Conservation (phyloP, 2,888 invertebrate species). For the Drosophila putrida region DNA sequence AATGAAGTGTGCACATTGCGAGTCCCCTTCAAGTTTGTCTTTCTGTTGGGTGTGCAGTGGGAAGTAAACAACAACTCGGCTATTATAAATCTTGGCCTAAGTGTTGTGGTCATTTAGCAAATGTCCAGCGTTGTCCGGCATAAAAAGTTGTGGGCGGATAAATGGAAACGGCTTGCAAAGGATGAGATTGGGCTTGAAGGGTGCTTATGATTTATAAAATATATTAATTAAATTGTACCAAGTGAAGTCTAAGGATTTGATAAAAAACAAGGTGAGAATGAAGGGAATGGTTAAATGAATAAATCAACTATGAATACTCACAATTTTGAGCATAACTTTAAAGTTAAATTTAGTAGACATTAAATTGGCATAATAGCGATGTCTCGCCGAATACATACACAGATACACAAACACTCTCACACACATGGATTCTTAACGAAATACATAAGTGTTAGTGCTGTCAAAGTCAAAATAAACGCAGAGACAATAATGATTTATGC, state of each 20-base stretch:
- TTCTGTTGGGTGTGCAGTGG: conserved; percentile 56
- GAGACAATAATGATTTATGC: conserved; percentile 75
- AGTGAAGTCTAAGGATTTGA: conserved; percentile 35
- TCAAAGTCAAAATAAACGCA: conserved; percentile 78
- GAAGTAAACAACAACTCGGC: conserved; percentile 73
- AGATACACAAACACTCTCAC: not conserved
- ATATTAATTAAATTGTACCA: conserved; percentile 69
- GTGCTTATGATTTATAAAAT: conserved; percentile 69
- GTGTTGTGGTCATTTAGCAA: conserved; percentile 82
- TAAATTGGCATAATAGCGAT: conserved; percentile 34
- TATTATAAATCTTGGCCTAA: conserved; percentile 79
- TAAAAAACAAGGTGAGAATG: conserved; percentile 5
- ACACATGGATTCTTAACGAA: not conserved
- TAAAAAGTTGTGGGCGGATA: conserved; percentile 57
- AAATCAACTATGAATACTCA: conserved; percentile 3
- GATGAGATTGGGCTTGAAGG: conserved; percentile 18
- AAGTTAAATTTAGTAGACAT: conserved; percentile 26
- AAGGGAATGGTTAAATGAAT: not conserved
- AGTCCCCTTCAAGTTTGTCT: conserved; percentile 41
- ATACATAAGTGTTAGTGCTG: conserved; percentile 65
- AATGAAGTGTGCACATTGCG: conserved; percentile 71
- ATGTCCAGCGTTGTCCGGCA: conserved; percentile 72
- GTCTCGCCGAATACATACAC: conserved; percentile 3
- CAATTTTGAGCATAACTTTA: conserved; percentile 6
- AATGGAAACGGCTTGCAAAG: conserved; percentile 29